These are phyloP conservation scores for Beroe ovata DNA, from an alignment of 37 sponge, comb jelly and placozoan genomes.

Conservation along the genomic window DNA sequence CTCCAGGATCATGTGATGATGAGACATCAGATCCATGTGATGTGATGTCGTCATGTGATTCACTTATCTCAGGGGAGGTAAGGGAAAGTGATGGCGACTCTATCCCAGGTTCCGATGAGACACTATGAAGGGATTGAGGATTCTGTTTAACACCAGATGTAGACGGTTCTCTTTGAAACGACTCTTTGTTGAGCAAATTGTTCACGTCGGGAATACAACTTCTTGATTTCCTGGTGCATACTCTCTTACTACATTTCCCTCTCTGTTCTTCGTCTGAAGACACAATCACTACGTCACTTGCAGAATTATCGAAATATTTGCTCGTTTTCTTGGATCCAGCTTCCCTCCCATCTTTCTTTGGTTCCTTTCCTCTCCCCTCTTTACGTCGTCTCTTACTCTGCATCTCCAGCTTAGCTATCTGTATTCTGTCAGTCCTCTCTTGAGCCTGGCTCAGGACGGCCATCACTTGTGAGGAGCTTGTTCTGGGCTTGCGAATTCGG, in stretches of 20 bases:
- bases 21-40: background rate
- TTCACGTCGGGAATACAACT: background rate
- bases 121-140: background rate
- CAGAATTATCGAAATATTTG: background rate
- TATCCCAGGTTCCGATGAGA: background rate
- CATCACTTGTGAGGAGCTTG: background rate
- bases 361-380: background rate
- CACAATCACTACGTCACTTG: background rate
- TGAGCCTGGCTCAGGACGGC: slow-evolving; percentile 51
- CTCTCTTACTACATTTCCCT: background rate
- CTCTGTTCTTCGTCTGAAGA: background rate
- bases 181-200: no score
- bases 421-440: background rate
- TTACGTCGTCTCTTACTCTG: background rate
- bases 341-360: background rate
- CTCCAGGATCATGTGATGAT: background rate
- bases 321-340: background rate
- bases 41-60: background rate
- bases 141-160: background rate
- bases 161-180: no score
- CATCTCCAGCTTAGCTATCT: slow-evolving; percentile 10
- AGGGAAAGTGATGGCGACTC: background rate
- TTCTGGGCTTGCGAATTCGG: background rate
- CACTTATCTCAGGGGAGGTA: background rate
- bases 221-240: background rate